Evolutionary conservation across 1,140 invertebrate genomes (phyloP).

Genomic region (Thalassaphorura encarpata): DNA sequence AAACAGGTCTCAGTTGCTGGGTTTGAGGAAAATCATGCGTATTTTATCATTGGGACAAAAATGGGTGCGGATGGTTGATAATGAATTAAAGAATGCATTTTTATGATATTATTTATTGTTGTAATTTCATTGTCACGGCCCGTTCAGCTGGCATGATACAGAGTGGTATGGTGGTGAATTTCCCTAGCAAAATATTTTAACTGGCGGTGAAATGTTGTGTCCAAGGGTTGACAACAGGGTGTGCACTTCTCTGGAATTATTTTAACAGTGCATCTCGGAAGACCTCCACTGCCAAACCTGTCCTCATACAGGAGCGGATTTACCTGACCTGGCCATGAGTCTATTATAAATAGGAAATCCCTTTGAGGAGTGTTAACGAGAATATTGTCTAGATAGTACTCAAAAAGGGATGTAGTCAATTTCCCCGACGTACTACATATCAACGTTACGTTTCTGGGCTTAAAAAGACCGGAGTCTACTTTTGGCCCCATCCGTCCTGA

Average conservation of each 20-base stretch:
- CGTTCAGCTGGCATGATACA: neutral
- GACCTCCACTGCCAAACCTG: neutral
- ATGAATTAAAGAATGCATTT: neutral
- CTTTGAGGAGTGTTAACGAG: neutral
- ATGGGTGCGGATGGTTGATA: neutral
- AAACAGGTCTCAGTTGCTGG: neutral
- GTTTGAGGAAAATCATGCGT: neutral
- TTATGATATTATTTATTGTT: neutral
- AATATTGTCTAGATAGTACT: conserved; percentile 8
- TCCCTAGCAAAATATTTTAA: conserved; percentile 11
- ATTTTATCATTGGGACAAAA: conserved; percentile 8
- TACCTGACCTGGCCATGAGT: conserved; percentile 11
- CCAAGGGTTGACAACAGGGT: conserved; percentile 8
- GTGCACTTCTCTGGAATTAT: conserved; percentile 13
- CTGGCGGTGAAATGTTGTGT: conserved; percentile 7
- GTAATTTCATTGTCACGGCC: neutral
- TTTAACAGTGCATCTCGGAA: neutral
- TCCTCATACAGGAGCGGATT: neutral
- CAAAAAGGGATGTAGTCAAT: conserved; percentile 1
- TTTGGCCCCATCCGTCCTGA: conserved; percentile 8
- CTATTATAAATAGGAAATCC: conserved; percentile 14
- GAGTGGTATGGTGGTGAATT: neutral
- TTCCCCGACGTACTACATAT: conserved; percentile 13
- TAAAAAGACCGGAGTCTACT: neutral
- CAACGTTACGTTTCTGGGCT: conserved; percentile 2